Conservation (phyloP, 2,113 vertebrate species). For the Pterocles orientalis region DNA sequence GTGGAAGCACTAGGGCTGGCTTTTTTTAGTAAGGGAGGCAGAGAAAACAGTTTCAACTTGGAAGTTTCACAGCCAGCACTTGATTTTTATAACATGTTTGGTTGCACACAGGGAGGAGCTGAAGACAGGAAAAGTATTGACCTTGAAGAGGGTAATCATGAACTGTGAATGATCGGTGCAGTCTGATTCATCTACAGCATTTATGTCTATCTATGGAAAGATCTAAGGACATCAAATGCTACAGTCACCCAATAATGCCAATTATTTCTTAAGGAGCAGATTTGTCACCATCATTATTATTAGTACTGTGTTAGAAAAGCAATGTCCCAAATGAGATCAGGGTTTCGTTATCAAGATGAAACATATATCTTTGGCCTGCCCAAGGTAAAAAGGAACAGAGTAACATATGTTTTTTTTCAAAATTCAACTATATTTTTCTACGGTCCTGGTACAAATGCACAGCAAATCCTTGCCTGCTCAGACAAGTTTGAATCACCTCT, state of each 20-base stretch:
- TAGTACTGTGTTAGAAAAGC: neutral
- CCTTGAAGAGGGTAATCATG: neutral
- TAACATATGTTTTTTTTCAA: neutral
- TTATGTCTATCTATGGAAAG: neutral
- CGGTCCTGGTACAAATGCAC: neutral
- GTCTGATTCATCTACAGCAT: slow-evolving; percentile 16
- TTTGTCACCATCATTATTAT: neutral
- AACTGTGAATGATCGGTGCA: neutral
- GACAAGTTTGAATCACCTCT: neutral
- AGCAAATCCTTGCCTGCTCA: neutral
- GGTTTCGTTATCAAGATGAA: slow-evolving; percentile 12
- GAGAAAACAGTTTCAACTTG: neutral
- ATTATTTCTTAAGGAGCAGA: neutral
- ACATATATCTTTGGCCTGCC: neutral
- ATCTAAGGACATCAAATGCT: slow-evolving; percentile 1
- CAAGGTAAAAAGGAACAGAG: neutral
- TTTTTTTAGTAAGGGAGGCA: neutral
- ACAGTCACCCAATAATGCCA: neutral
- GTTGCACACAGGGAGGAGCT: neutral
- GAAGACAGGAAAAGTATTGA: slow-evolving; percentile 20
- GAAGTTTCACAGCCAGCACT: neutral
- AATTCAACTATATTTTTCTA: neutral
- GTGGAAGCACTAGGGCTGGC: neutral
- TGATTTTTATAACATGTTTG: neutral
- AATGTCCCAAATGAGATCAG: neutral